Base-by-base conservation (phyloP, 1,140 invertebrate genomes). In the Danaus plexippus region DNA sequence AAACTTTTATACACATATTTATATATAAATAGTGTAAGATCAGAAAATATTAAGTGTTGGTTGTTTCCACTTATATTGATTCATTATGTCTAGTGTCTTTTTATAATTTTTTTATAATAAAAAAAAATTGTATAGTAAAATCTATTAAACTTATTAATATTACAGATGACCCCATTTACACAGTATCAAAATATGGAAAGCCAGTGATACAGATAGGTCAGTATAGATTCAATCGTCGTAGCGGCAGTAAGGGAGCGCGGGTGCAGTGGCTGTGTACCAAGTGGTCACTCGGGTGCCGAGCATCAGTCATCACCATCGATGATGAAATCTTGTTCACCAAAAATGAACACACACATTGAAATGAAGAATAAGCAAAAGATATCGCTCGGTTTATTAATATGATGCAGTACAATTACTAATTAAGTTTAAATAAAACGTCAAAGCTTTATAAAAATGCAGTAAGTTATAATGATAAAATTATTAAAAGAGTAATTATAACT, bases 291-390 rank as follows among this genome's bases (percentile, higher is more conserved):
- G 57, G 54, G 9, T 68, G 66, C 32, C 54, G 66, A 9, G 59
- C 63, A 8, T 65, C 66, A 4, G 12, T 68, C 9, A 61, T 59
- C 11, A 67, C 60, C 5, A 8, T 65, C 3, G 46, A 61, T 1
- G 47, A 63, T 49, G 44, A 54, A 43, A 58, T 68, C 18, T 9
- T 65, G 11, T 42, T 9, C 7, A 51, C 48, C 0, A 66, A 53
- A 13, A 66, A 66, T 45, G 47, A 47, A 9, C 48, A 64, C 43
- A 32, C 52, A 11, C 43, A 45, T 40, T 18, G 9, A n/a, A 52
- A 43, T 43, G 15, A 32, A 32, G 22, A 32, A 32, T 32, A 32
- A 32, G 7, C 22, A 32, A 32, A 32, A 32, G 22, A 32, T 32
- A 4, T 32, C 7, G 7, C 22, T 32, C 4, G 22, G 22, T 6